phyloP scores from a whole-genome alignment of 2,888 invertebrate species.

The Pegoplata infirma region DNA sequence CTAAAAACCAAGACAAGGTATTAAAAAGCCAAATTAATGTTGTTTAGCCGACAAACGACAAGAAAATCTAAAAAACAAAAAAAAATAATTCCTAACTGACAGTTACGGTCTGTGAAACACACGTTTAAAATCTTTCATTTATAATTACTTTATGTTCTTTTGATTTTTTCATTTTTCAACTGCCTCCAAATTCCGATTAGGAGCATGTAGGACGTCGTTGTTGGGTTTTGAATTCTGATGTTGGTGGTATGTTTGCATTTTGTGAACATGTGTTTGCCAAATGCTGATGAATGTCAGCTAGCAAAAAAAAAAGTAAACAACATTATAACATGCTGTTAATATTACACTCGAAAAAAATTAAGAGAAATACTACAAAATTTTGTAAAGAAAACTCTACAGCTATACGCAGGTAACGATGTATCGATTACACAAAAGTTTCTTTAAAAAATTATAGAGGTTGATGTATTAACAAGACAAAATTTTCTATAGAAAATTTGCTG shows the following conservation, averaged over 20 bases:
- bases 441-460: too few relatives aligned
- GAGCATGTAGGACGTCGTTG: constrained; percentile 5
- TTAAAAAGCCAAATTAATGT: constrained; percentile 11
- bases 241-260: constrained; percentile 66
- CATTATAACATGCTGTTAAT: constrained; percentile 25
- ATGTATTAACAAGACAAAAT: too few relatives aligned
- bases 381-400: too few relatives aligned
- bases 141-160: constrained; percentile 15
- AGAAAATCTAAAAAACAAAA: constrained; percentile 3
- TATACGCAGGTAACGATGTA: too few relatives aligned
- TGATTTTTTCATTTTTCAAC: constrained; percentile 9
- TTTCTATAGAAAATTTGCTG: too few relatives aligned
- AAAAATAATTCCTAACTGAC: constrained; percentile 44
- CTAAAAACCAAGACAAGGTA: constrained; percentile 1
- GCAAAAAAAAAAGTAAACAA: constrained; percentile 33
- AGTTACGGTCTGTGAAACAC: constrained; percentile 54
- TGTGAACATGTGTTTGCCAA: constrained; percentile 77
- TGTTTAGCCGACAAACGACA: background rate
- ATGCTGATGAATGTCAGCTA: constrained; percentile 69
- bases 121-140: constrained; percentile 37
- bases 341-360: too few relatives aligned
- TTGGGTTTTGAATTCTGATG: background rate
- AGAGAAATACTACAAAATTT: too few relatives aligned
- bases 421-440: too few relatives aligned
- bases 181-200: constrained; percentile 55